phyloP scores from a whole-genome alignment of 2,797 vertebrate species.

The Poeciliopsis infans region DNA sequence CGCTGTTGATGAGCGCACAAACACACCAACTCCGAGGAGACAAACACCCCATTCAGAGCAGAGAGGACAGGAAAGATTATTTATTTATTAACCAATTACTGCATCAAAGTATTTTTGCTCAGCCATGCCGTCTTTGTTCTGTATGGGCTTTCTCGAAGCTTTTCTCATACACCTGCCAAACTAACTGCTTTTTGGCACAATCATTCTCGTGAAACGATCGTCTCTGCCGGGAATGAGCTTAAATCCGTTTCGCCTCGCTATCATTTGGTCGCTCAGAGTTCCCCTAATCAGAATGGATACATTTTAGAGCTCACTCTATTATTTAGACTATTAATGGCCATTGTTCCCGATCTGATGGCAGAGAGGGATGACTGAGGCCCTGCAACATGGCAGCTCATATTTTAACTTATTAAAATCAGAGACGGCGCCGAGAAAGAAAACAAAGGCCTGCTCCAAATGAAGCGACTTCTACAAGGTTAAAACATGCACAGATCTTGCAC shows the following conservation, averaged over 20 bases:
- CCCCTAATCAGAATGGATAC: constrained; percentile 44
- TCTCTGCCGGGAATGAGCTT: constrained; percentile 33
- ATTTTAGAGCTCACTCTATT: constrained; percentile 42
- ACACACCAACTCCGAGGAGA: background rate
- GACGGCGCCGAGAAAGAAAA: constrained; percentile 32
- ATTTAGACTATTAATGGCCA: constrained; percentile 52
- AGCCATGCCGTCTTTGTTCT: constrained; percentile 37
- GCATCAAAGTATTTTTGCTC: constrained; percentile 42
- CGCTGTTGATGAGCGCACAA: constrained; percentile 14
- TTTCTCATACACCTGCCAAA: constrained; percentile 32
- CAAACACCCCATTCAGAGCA: constrained; percentile 1
- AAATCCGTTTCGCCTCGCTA: constrained; percentile 32
- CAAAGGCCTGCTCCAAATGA: constrained; percentile 30
- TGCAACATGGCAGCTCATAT: constrained; percentile 44
- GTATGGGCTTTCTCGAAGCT: constrained; percentile 38
- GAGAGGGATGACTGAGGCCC: constrained; percentile 39
- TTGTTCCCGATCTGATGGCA: constrained; percentile 31
- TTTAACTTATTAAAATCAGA: constrained; percentile 33
- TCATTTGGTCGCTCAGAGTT: constrained; percentile 42
- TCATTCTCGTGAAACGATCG: constrained; percentile 44
- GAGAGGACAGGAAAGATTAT: constrained; percentile 6
- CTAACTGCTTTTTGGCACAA: constrained; percentile 24
- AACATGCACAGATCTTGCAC: constrained; percentile 50
- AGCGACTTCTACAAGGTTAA: constrained; percentile 46
- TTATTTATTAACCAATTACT: constrained; percentile 54